Evolutionary conservation across 2,797 vertebrate species (phyloP).

Genomic region (Rhynchonycteris naso): DNA sequence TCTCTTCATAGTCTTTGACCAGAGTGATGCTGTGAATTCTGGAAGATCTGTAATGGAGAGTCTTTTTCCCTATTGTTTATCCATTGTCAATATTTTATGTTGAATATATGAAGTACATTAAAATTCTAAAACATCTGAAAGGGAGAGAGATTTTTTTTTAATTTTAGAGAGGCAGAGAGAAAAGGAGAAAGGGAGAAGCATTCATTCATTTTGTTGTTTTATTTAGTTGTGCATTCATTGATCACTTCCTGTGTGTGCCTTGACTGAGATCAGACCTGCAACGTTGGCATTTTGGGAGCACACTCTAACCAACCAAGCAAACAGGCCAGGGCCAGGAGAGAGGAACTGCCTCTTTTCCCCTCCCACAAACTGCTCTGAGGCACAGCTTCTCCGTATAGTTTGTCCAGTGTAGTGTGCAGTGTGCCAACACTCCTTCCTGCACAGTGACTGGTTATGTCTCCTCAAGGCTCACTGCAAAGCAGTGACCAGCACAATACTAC

Average conservation of each 20-base stretch:
- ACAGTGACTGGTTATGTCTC: neutral
- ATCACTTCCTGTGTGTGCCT: too few relatives aligned
- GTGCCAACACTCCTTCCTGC: neutral
- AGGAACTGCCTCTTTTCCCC: neutral
- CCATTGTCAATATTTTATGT: neutral
- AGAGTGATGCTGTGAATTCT: neutral
- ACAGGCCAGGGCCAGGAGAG: neutral
- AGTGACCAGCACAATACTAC: neutral
- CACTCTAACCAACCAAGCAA: too few relatives aligned
- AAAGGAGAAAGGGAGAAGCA: too few relatives aligned
- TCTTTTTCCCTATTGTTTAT: neutral
- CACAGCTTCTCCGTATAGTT: neutral
- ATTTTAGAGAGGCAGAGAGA: too few relatives aligned
- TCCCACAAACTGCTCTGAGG: neutral
- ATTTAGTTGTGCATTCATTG: too few relatives aligned
- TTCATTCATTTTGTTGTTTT: too few relatives aligned
- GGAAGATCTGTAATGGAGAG: neutral
- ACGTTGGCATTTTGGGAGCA: too few relatives aligned
- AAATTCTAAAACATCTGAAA: slow-evolving; percentile 32
- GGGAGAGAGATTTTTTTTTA: neutral
- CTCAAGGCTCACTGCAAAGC: neutral
- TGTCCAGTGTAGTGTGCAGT: neutral
- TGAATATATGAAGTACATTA: slow-evolving; percentile 46
- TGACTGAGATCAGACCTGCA: too few relatives aligned
- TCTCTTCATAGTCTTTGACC: neutral